A percentile compares a stretch with the other conserved stretches of the same genome.
Evolutionary conservation across 2,888 invertebrate genomes (phyloP).

Genomic region (Amphiduros pacificus): DNA sequence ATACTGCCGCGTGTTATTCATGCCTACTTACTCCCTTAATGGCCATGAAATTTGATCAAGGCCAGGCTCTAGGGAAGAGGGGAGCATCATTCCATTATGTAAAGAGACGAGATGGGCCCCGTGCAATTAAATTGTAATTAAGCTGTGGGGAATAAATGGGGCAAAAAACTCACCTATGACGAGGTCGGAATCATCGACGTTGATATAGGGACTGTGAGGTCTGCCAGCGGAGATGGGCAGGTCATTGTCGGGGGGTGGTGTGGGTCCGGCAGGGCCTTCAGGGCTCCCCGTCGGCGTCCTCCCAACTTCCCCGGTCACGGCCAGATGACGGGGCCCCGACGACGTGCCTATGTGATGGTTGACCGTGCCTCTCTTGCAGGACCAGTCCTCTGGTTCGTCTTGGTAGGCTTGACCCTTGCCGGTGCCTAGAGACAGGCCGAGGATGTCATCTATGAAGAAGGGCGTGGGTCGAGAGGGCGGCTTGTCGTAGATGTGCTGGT

Average conservation of each 20-base stretch:
- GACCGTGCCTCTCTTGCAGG: too few relatives aligned
- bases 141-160: too few relatives aligned
- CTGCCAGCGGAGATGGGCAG: background rate
- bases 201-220: background rate
- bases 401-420: background rate
- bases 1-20: too few relatives aligned
- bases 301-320: background rate
- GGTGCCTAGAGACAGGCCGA: slow-evolving; percentile 65
- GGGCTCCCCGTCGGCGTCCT: too few relatives aligned
- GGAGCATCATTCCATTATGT: too few relatives aligned
- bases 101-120: too few relatives aligned
- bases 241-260: background rate
- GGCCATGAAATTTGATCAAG: too few relatives aligned
- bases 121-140: too few relatives aligned
- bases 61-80: too few relatives aligned
- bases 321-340: background rate
- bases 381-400: background rate
- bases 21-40: too few relatives aligned
- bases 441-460: slow-evolving; percentile 84
- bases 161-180: too few relatives aligned
- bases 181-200: background rate
- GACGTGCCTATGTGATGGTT: too few relatives aligned
- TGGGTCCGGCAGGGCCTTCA: background rate
- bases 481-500: slow-evolving; percentile 84
- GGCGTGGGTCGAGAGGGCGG: slow-evolving; percentile 82